phyloP scores from a whole-genome alignment of 2,797 vertebrate species.

The Platyrinchus mystaceus region DNA sequence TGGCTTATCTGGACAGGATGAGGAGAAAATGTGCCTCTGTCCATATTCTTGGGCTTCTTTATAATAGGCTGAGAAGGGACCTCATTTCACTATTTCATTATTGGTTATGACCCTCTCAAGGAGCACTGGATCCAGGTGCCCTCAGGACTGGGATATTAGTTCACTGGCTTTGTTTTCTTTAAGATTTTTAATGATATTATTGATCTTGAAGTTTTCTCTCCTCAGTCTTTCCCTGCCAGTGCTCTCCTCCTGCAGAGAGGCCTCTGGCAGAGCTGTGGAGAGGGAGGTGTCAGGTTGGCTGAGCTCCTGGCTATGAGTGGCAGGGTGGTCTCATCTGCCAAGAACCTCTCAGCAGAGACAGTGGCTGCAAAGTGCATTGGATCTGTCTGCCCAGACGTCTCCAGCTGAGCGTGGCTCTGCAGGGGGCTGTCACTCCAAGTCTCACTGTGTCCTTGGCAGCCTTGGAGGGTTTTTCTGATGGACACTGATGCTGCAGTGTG shows the following conservation, averaged over 20 bases:
- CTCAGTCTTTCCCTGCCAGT: not conserved
- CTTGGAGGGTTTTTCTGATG: not conserved
- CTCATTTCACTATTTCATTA: not conserved
- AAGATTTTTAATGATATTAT: not conserved
- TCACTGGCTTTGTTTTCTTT: not conserved
- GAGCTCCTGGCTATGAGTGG: conserved; percentile 10
- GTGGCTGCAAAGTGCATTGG: not conserved
- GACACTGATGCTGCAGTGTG: not conserved
- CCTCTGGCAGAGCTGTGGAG: not conserved
- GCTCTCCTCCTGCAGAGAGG: not conserved
- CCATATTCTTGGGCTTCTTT: not conserved
- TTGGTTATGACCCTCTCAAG: not conserved
- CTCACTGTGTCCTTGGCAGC: not conserved
- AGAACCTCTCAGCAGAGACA: conserved; percentile 3
- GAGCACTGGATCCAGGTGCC: not conserved
- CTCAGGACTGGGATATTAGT: not conserved
- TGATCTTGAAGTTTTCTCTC: not conserved
- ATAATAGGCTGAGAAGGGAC: not conserved
- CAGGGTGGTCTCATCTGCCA: not conserved
- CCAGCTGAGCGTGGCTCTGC: not conserved
- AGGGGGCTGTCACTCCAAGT: not conserved
- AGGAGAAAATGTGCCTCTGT: not conserved
- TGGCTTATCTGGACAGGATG: not conserved
- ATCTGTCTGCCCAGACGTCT: not conserved
- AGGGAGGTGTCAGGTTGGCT: not conserved